These are phyloP conservation scores for Xerus rutilus DNA, from an alignment of 2,797 vertebrate genomes.

Conservation along the genomic window DNA sequence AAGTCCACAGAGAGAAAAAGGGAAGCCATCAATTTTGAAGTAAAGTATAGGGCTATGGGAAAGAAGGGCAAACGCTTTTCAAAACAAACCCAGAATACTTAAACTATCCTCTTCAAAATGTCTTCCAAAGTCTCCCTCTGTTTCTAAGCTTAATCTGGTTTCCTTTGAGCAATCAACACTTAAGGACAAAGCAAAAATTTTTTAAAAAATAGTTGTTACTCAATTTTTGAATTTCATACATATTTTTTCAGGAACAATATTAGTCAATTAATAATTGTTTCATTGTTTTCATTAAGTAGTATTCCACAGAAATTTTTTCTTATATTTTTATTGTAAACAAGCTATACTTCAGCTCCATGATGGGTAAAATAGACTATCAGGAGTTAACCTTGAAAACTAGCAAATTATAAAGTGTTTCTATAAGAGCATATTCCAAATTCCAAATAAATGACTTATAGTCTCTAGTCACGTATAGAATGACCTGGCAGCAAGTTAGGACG, in stretches of 20 bases:
- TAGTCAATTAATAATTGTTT: neutral
- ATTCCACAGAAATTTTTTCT: neutral
- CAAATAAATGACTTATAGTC: neutral
- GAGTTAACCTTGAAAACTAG: neutral
- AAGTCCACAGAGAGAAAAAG: neutral
- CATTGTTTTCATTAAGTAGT: neutral
- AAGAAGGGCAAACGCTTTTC: neutral
- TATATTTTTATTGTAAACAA: neutral
- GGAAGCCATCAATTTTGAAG: neutral
- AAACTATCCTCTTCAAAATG: conserved; percentile 10
- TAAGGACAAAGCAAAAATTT: conserved; percentile 30
- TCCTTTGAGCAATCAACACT: conserved; percentile 3
- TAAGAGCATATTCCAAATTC: neutral
- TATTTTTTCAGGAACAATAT: neutral
- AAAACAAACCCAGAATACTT: conserved; percentile 3
- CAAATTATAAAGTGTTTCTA: neutral
- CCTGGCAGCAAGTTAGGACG: neutral
- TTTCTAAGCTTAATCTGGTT: conserved; percentile 6
- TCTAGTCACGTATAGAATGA: neutral
- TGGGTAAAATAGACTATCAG: neutral
- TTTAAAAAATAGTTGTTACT: neutral
- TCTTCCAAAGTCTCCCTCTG: neutral
- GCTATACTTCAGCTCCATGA: neutral
- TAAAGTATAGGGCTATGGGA: neutral
- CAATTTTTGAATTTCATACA: neutral